Conservation (phyloP, 2,113 vertebrate genomes). For the Cynoglossus semilaevis region DNA sequence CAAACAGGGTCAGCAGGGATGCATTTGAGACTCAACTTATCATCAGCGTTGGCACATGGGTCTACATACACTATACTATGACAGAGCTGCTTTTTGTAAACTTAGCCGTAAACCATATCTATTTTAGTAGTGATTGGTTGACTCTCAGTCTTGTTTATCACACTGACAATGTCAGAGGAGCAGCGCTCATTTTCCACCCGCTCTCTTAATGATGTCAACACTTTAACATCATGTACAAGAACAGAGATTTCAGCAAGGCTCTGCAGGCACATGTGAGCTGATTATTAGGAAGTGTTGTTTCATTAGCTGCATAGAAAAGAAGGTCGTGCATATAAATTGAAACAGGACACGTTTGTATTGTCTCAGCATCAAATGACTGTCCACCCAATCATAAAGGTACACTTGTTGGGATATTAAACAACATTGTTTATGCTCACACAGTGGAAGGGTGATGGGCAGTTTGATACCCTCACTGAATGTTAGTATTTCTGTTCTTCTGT, state of each 20-base stretch:
- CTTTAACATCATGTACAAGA: slow-evolving; percentile 18
- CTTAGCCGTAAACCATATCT: neutral
- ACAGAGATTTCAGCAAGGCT: slow-evolving; percentile 1
- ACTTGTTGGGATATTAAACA: too few relatives aligned
- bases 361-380: too few relatives aligned
- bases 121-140: slow-evolving; percentile 20
- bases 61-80: too few relatives aligned
- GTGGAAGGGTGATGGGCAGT: too few relatives aligned
- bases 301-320: neutral
- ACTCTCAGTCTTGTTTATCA: slow-evolving; percentile 20
- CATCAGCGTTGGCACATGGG: neutral
- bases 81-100: neutral
- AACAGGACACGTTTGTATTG: too few relatives aligned
- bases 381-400: too few relatives aligned
- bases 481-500: too few relatives aligned
- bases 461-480: too few relatives aligned
- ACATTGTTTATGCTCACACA: too few relatives aligned
- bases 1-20: slow-evolving; percentile 8
- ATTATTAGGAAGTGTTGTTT: neutral
- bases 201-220: slow-evolving; percentile 10
- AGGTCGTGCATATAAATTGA: neutral
- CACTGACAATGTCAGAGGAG: slow-evolving; percentile 8
- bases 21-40: too few relatives aligned
- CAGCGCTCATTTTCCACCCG: slow-evolving; percentile 10
- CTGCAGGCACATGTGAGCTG: neutral